Percentiles rank a stretch among this genome's conserved stretches.
Conservation (phyloP, 2,113 vertebrate genomes). For the Corythoichthys intestinalis region DNA sequence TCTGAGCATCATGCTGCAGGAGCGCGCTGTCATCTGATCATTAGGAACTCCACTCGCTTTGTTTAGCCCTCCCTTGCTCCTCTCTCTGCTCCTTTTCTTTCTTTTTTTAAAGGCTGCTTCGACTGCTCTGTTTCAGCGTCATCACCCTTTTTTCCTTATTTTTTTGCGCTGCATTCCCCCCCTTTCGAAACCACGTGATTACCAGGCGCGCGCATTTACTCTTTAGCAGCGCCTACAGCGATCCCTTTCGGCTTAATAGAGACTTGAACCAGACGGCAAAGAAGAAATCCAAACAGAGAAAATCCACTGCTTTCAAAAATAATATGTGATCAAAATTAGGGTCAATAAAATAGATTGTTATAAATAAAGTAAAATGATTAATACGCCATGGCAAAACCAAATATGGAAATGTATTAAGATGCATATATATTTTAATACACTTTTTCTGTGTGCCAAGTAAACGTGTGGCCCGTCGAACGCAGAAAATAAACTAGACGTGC, state of each 20-base stretch:
- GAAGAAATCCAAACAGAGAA: conserved; percentile 24
- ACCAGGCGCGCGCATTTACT: conserved; percentile 37
- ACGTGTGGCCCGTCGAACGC: background rate
- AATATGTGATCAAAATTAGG: background rate
- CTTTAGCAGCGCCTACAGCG: conserved; percentile 80
- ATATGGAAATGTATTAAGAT: background rate
- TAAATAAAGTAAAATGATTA: background rate
- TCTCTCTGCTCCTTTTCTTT: background rate
- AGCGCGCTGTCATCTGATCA: conserved; percentile 54
- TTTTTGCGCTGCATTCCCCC: conserved; percentile 8
- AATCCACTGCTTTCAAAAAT: background rate
- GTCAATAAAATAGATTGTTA: background rate
- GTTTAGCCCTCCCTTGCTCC: conserved; percentile 32
- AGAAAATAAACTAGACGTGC: background rate
- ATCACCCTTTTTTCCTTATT: conserved; percentile 43
- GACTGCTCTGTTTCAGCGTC: conserved; percentile 57
- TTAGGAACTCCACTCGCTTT: conserved; percentile 32
- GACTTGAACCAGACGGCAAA: conserved; percentile 63
- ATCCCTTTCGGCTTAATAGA: conserved; percentile 77
- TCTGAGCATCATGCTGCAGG: conserved; percentile 14
- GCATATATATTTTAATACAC: background rate
- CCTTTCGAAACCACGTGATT: conserved; percentile 61
- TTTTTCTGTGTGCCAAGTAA: background rate
- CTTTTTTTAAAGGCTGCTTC: conserved; percentile 35
- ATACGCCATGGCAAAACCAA: background rate